Evolutionary conservation across 2,888 invertebrate genomes (phyloP), one percentile per base, ranked within the genome.

Genomic region (Pilophorus perplexus): DNA sequence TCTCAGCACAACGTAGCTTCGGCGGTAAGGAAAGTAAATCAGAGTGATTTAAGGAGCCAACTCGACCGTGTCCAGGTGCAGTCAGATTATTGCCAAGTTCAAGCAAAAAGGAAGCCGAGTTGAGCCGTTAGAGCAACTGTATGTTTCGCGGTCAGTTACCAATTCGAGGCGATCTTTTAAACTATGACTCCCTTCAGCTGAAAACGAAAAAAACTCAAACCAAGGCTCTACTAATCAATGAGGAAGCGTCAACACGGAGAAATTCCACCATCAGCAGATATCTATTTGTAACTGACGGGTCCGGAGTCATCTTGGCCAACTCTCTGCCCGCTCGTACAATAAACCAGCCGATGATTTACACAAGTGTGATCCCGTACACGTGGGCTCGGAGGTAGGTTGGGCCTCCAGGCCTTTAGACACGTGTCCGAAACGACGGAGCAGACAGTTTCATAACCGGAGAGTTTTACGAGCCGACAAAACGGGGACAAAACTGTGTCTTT

Each of bases 231-330:
- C 33, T 12, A 33, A 33, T 8, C 6, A 33, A 33, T 33, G 12
- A 8, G 33, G 12, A 6, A 33, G 12, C 33, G 33, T 12, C 12
- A 33, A 33, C 33, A 33, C 33, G 33, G 33, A 12, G 12, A 33
- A 33, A 33, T 33, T 14, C 44, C 44, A 22, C 6, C 52, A 28
- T 27, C 28, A 27, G 52, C 14, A 16, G 28, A 28, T 25, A 52
- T 27, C 52, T 52, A 52, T 52, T 52, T 52, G 52, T 52, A 52
- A 52, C 52, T 52, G 28, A 52, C 28, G 52, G 52, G 27, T 52
- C 52, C 14, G 52, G 25, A 14, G 28, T 52, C 28, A 52, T 52
- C 52, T 52, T 28, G 52, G 52, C 33, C 28, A 18, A 18, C 28
- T 25, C 10, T 14, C 6, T n/a, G 33, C 23, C 23, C 20, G 46